Evolutionary conservation across 2,113 vertebrate species (phyloP).

Genomic region (Coracopsis vasa): DNA sequence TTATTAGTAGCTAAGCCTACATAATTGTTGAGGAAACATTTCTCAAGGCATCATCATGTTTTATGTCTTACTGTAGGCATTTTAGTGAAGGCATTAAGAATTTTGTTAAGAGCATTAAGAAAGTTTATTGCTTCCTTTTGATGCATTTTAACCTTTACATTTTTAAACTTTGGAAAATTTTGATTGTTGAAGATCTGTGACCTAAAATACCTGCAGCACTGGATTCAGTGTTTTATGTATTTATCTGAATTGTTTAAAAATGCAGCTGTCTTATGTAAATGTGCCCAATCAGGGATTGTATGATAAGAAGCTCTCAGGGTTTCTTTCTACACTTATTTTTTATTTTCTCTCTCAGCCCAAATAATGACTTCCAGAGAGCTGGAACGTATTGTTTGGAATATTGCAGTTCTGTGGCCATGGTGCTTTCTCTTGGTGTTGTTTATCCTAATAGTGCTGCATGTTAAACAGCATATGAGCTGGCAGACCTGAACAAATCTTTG

Average conservation of each 20-base stretch:
- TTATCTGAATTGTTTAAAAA: not conserved
- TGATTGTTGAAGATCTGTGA: not conserved
- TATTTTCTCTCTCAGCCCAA: not conserved
- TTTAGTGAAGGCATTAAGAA: not conserved
- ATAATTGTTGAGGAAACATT: not conserved
- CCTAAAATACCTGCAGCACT: not conserved
- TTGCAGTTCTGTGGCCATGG: conserved; percentile 37
- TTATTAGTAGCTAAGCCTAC: not conserved
- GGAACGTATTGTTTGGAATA: conserved; percentile 17
- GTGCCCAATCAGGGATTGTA: not conserved
- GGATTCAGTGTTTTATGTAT: not conserved
- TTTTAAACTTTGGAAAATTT: not conserved
- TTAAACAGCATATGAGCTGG: conserved; percentile 71
- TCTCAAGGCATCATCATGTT: not conserved
- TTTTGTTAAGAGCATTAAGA: not conserved
- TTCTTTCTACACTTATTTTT: not conserved
- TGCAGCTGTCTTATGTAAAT: not conserved
- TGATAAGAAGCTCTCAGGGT: not conserved
- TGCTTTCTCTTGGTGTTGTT: conserved; percentile 67
- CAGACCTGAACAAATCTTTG: conserved; percentile 77
- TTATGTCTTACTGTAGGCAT: not conserved
- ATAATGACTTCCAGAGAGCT: conserved; percentile 21
- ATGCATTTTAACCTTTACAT: not conserved
- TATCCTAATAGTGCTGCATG: conserved; percentile 71
- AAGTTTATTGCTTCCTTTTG: not conserved